Evolutionary conservation across 2,113 vertebrate genomes (phyloP).

Genomic region (Embiotoca jacksoni): DNA sequence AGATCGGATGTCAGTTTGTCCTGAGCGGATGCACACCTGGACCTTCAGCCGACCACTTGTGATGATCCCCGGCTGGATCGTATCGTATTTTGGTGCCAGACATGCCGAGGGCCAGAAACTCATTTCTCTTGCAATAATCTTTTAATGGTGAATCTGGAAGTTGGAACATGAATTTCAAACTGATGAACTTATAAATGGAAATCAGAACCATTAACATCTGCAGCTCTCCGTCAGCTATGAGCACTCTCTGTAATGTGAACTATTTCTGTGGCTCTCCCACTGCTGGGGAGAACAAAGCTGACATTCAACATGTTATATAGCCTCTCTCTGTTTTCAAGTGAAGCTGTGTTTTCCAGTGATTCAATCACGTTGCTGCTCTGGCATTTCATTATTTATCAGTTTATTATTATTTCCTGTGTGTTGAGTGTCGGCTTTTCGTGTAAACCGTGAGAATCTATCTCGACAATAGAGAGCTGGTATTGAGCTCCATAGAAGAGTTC

Average conservation of each 20-base stretch:
- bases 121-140: not conserved
- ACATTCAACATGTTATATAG: conserved; percentile 65
- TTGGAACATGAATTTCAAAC: not conserved
- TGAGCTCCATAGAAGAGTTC: conserved; percentile 9
- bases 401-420: conserved; percentile 9
- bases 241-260: conserved; percentile 47
- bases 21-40: no score
- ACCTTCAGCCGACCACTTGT: no score
- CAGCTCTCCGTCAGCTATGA: conserved; percentile 19
- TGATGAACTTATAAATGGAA: not conserved
- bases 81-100: no score
- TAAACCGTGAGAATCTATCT: not conserved
- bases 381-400: conserved; percentile 1
- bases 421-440: not conserved
- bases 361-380: conserved; percentile 1
- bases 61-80: no score
- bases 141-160: not conserved
- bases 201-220: conserved; percentile 20
- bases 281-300: conserved; percentile 69
- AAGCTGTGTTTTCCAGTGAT: conserved; percentile 21
- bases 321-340: conserved; percentile 44
- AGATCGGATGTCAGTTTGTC: no score
- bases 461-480: conserved; percentile 17
- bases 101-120: no score
- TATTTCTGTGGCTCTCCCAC: conserved; percentile 53